Evolutionary conservation across 2,797 vertebrate species (phyloP).

Genomic region (Lagothrix lagotricha): DNA sequence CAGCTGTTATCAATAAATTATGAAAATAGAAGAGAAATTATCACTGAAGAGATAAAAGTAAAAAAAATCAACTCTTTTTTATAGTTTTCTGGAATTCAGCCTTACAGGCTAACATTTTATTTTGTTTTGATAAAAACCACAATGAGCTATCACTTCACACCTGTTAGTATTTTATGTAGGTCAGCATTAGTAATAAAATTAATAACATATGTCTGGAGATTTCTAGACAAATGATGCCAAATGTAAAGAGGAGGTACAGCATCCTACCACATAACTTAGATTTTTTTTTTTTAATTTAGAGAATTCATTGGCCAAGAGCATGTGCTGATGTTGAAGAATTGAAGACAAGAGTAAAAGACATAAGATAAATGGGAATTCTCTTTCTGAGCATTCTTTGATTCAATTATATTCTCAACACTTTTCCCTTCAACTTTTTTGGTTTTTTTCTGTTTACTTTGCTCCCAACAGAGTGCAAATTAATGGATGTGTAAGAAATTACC

Average conservation of each 20-base stretch:
- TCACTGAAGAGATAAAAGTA: not conserved
- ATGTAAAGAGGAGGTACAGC: not conserved
- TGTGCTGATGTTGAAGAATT: not conserved
- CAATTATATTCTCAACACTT: not conserved
- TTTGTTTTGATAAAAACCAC: not conserved
- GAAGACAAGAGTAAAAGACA: not conserved
- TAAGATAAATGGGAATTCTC: not conserved
- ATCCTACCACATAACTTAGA: not conserved
- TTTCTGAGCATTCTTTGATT: not conserved
- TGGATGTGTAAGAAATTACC: not conserved
- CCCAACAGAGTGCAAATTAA: not conserved
- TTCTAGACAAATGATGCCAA: not conserved
- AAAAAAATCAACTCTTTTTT: fast-evolving
- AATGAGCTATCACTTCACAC: not conserved
- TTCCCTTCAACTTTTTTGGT: not conserved
- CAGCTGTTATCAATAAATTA: not conserved
- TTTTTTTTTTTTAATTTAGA: not conserved
- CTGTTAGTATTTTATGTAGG: not conserved
- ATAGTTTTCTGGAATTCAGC: not conserved
- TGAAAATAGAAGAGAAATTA: not conserved
- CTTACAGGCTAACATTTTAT: not conserved
- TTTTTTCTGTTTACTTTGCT: not conserved
- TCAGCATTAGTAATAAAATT: not conserved
- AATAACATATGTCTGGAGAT: not conserved
- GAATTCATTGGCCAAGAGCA: not conserved